phyloP scores from a whole-genome alignment of 2,113 vertebrate species.

The Panthera uncia region DNA sequence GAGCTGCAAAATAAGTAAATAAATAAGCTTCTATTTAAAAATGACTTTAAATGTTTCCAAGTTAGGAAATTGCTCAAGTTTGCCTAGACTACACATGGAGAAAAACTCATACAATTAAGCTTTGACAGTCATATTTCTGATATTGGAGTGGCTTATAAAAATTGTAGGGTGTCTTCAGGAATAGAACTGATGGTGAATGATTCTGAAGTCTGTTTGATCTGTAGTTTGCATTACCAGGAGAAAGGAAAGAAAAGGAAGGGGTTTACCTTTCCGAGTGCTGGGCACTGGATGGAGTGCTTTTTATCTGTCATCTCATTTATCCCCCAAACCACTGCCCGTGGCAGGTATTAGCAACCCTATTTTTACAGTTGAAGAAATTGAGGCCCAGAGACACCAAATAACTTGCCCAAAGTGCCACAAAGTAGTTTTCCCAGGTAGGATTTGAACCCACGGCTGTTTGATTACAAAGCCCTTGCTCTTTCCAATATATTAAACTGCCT shows the following conservation, averaged over 20 bases:
- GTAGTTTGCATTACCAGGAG: constrained; percentile 30
- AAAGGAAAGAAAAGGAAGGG: constrained; percentile 38
- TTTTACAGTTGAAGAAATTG: not conserved
- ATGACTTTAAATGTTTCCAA: constrained; percentile 46
- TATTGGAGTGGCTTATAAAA: constrained; percentile 55
- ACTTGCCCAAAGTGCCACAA: constrained; percentile 32
- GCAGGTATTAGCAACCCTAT: not conserved
- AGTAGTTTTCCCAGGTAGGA: constrained; percentile 1
- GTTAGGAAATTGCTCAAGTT: constrained; percentile 63
- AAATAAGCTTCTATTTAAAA: constrained; percentile 53
- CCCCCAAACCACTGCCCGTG: not conserved
- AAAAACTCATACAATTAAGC: constrained; percentile 59
- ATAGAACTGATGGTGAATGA: constrained; percentile 64
- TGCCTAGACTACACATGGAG: constrained; percentile 2
- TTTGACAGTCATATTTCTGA: constrained; percentile 47
- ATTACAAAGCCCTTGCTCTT: not conserved
- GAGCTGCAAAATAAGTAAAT: constrained; percentile 41
- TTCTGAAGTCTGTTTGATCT: constrained; percentile 67
- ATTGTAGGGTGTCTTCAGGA: constrained; percentile 57
- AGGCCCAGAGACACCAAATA: not conserved
- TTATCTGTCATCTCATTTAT: constrained; percentile 50
- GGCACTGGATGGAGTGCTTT: not conserved
- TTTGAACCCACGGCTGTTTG: constrained; percentile 4
- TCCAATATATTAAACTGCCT: not conserved
- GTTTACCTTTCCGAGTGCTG: constrained; percentile 28